A percentile compares a stretch with the other conserved stretches of the same genome.
These are phyloP conservation scores for Hypolimnas misippus DNA, from an alignment of 2,888 invertebrate genomes.

Conservation along the genomic window DNA sequence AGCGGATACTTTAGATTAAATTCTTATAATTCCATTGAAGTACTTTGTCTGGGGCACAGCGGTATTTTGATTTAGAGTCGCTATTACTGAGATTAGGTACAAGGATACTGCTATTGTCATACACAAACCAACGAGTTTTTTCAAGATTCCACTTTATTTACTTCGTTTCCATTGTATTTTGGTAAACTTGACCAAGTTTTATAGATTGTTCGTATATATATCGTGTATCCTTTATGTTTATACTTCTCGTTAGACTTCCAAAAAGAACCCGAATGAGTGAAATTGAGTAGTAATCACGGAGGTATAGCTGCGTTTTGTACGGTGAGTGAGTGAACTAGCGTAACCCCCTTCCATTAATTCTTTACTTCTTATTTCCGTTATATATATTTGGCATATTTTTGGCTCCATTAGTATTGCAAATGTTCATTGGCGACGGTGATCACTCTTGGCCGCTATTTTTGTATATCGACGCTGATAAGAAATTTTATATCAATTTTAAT, in stretches of 20 bases:
- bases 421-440: too few relatives aligned
- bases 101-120: neutral
- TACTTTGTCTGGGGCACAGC: neutral
- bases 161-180: neutral
- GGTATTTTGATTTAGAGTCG: neutral
- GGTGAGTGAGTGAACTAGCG: too few relatives aligned
- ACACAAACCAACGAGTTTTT: neutral
- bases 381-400: too few relatives aligned
- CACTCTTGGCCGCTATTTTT: too few relatives aligned
- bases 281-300: too few relatives aligned
- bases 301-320: too few relatives aligned
- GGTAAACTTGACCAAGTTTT: neutral
- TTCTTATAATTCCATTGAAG: conserved; percentile 19
- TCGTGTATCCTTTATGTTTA: neutral
- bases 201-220: neutral
- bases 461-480: too few relatives aligned
- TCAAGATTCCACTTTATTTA: neutral
- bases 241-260: neutral
- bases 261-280: too few relatives aligned
- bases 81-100: neutral
- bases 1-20: conserved; percentile 4
- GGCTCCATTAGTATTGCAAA: too few relatives aligned
- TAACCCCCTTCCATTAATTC: too few relatives aligned
- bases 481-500: too few relatives aligned
- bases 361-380: too few relatives aligned